Percentiles rank a stretch among this genome's conserved stretches.
These are phyloP conservation scores for Falco naumanni DNA, from an alignment of 2,797 vertebrate species.

Conservation along the genomic window DNA sequence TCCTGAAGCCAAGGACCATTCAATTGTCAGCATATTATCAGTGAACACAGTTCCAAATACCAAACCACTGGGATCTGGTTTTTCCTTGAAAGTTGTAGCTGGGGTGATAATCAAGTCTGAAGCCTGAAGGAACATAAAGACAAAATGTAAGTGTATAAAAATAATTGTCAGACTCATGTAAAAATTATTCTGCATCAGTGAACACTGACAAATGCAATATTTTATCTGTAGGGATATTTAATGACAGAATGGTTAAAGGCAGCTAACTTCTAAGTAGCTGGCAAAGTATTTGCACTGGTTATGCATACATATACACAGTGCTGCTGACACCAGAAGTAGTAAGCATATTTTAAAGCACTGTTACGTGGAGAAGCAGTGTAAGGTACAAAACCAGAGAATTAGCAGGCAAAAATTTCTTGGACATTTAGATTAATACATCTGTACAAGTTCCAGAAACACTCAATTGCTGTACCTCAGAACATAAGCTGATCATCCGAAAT, in stretches of 20 bases:
- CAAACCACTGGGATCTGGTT: slow-evolving; percentile 75
- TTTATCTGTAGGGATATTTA: not conserved
- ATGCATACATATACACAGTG: not conserved
- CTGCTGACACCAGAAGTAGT: not conserved
- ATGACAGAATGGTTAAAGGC: not conserved
- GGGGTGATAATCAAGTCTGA: slow-evolving; percentile 83
- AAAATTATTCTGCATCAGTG: not conserved
- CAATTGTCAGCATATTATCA: slow-evolving; percentile 90
- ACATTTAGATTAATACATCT: not conserved
- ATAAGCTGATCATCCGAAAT: not conserved
- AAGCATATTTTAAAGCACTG: not conserved
- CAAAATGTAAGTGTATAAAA: not conserved
- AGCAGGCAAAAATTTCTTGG: not conserved
- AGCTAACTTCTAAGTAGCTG: not conserved
- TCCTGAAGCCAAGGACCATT: slow-evolving; percentile 85
- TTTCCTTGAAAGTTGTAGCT: slow-evolving; percentile 75
- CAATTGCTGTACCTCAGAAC: not conserved
- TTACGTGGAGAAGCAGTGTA: not conserved
- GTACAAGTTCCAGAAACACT: not conserved
- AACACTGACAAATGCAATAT: not conserved
- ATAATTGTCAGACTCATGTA: not conserved
- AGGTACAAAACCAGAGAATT: not conserved
- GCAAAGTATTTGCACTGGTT: not conserved
- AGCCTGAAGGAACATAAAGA: slow-evolving; percentile 74
- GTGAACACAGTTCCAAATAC: slow-evolving; percentile 88